A percentile compares a stretch with the other conserved stretches of the same genome.
Conservation (phyloP, 2,113 vertebrate species). For the Fukomys damarensis region DNA sequence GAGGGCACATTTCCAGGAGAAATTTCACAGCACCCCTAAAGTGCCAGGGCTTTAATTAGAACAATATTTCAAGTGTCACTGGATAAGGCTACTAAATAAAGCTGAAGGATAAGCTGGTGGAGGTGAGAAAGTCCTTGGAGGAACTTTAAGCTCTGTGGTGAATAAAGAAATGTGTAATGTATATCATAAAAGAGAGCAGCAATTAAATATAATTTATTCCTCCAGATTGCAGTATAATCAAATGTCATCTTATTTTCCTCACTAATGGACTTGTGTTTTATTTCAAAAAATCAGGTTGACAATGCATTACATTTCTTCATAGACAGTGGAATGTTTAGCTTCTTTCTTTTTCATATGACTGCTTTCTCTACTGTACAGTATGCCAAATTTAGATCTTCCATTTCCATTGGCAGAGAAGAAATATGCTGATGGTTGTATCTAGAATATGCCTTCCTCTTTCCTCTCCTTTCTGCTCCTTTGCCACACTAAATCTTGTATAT, state of each 20-base stretch:
- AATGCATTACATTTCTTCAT: not conserved
- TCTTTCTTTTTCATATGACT: not conserved
- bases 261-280: conserved; percentile 53
- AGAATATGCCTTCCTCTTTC: not conserved
- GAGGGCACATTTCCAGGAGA: conserved; percentile 68
- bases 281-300: not conserved
- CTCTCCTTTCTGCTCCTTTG: not conserved
- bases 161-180: conserved; percentile 3
- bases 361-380: not conserved
- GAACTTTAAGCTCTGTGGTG: conserved; percentile 25
- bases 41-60: conserved; percentile 77
- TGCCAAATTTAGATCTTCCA: not conserved
- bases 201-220: conserved; percentile 47
- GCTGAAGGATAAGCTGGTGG: conserved; percentile 51
- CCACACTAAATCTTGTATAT: not conserved
- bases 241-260: conserved; percentile 7
- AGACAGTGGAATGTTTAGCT: not conserved
- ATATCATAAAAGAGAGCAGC: not conserved
- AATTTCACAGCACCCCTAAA: conserved; percentile 69
- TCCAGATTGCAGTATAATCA: conserved; percentile 17
- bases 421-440: not conserved
- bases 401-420: not conserved
- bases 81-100: conserved; percentile 74
- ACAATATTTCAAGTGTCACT: conserved; percentile 79
- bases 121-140: conserved; percentile 76